Conservation (phyloP, 2,113 vertebrate species). For the Pionites leucogaster region DNA sequence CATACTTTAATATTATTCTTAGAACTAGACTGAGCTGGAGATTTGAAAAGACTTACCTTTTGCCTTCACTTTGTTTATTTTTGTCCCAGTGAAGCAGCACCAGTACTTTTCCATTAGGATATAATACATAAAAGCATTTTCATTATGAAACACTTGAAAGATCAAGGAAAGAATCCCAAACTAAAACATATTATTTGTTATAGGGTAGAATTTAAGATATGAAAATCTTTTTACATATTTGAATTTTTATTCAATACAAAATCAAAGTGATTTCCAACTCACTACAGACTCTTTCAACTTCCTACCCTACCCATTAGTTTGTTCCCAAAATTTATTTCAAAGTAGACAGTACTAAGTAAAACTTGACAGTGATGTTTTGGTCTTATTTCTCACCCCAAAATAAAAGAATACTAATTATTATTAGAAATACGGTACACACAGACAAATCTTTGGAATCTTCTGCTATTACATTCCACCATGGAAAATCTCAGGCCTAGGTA, state of each 20-base stretch:
- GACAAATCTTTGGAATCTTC: background rate
- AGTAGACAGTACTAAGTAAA: background rate
- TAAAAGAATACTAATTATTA: background rate
- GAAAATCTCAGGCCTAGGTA: background rate
- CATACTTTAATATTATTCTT: constrained; percentile 46
- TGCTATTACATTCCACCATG: background rate
- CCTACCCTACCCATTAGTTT: background rate
- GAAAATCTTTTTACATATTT: background rate
- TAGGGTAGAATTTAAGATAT: background rate
- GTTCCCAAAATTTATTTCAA: background rate
- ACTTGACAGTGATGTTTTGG: background rate
- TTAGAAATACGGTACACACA: background rate
- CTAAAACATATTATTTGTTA: background rate
- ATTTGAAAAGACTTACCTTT: background rate
- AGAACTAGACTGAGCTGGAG: background rate
- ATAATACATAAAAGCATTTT: background rate
- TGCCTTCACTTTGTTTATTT: background rate
- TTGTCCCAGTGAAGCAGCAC: background rate
- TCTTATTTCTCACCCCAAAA: background rate
- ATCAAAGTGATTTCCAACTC: background rate
- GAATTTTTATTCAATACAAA: background rate
- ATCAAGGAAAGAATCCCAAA: background rate
- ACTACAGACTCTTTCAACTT: background rate
- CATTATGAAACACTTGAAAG: background rate
- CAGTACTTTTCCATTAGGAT: background rate